Percentiles rank a stretch among this genome's conserved stretches.
These are phyloP conservation scores for Calliopsis andreniformis DNA, from an alignment of 1,140 invertebrate species.

Conservation along the genomic window DNA sequence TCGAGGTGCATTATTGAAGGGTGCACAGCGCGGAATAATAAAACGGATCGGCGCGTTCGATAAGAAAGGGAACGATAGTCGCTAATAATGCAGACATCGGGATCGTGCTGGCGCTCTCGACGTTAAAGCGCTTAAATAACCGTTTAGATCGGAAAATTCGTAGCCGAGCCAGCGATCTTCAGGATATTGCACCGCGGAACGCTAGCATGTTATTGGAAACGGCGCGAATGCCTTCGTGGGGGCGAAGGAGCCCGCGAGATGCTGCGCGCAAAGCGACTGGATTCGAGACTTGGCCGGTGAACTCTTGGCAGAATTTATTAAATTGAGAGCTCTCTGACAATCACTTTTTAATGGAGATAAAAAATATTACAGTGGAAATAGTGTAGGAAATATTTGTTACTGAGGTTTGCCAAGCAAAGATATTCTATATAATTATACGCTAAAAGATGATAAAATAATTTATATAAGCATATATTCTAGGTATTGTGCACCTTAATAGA, in stretches of 20 bases:
- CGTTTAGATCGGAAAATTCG: slow-evolving; percentile 36
- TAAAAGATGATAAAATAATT: no score
- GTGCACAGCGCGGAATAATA: slow-evolving; percentile 36
- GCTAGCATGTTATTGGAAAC: slow-evolving; percentile 46
- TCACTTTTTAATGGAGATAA: no score
- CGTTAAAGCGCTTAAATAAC: slow-evolving; percentile 48
- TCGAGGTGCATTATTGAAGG: slow-evolving; percentile 55
- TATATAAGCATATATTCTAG: no score
- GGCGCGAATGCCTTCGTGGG: neutral
- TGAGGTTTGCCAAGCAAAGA: no score
- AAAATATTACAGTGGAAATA: no score
- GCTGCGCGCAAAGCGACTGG: no score
- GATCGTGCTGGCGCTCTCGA: slow-evolving; percentile 16
- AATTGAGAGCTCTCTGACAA: no score
- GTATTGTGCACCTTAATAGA: no score
- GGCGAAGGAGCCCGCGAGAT: neutral
- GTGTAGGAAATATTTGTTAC: no score
- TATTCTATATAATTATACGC: no score
- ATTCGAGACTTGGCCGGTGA: no score
- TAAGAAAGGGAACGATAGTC: slow-evolving; percentile 41
- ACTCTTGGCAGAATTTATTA: no score
- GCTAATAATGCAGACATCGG: slow-evolving; percentile 49
- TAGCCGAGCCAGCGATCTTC: slow-evolving; percentile 3
- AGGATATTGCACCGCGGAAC: slow-evolving; percentile 31
- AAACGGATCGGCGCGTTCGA: slow-evolving; percentile 45